Evolutionary conservation across 2,888 invertebrate species (phyloP).

Genomic region (Nezara viridula): DNA sequence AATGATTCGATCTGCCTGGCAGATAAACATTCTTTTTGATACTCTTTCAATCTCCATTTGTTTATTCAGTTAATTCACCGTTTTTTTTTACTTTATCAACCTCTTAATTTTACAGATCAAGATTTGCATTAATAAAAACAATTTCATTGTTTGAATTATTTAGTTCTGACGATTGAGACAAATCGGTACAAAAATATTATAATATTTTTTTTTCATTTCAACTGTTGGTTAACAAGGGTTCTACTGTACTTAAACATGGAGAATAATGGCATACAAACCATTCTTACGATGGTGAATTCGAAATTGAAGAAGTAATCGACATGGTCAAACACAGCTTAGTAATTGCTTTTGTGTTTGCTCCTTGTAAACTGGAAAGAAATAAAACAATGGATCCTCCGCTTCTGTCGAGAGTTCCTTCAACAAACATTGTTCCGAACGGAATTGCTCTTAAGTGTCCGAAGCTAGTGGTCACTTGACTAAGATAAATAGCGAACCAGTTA

Average conservation of each 20-base stretch:
- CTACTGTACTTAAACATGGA: background rate
- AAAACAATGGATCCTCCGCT: background rate
- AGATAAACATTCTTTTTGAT: too few species aligned
- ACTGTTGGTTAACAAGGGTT: too few species aligned
- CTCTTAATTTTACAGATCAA: too few species aligned
- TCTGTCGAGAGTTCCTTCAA: background rate
- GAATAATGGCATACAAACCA: background rate
- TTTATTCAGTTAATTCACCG: too few species aligned
- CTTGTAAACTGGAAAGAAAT: background rate
- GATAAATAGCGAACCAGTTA: background rate
- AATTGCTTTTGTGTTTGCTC: background rate
- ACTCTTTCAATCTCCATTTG: too few species aligned
- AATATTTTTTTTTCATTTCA: too few species aligned
- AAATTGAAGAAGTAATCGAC: background rate
- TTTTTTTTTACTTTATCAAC: too few species aligned
- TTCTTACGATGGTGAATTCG: background rate
- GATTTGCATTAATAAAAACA: too few species aligned
- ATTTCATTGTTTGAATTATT: too few species aligned
- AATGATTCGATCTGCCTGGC: too few species aligned
- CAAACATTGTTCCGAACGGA: background rate
- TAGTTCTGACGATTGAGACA: too few species aligned
- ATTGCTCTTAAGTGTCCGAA: background rate
- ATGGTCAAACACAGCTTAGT: background rate
- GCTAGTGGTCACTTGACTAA: background rate
- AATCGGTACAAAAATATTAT: too few species aligned